Conservation (phyloP, 2,113 vertebrate genomes). For the Sialia sialis region DNA sequence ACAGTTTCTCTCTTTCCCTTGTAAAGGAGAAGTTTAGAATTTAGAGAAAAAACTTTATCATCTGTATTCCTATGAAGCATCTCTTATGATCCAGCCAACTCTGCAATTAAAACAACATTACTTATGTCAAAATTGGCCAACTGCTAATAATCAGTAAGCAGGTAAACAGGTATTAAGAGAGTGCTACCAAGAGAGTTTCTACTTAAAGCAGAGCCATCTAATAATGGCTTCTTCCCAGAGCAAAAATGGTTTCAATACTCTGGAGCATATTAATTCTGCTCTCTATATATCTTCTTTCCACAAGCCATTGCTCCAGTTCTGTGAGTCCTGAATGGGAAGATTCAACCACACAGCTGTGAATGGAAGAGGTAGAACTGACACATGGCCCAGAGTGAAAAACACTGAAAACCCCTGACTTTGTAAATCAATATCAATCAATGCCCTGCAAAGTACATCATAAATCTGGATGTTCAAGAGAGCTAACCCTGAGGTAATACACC, state of each 20-base stretch:
- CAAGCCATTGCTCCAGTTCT: background rate
- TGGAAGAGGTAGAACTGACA: background rate
- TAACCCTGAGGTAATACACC: background rate
- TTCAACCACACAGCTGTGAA: background rate
- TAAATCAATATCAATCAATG: slow-evolving; percentile 44
- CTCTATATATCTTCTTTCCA: background rate
- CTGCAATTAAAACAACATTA: background rate
- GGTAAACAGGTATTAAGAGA: background rate
- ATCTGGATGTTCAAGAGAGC: background rate
- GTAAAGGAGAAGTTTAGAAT: background rate
- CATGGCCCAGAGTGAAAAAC: background rate
- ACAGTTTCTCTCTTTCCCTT: background rate
- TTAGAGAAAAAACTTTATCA: background rate
- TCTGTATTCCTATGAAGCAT: background rate
- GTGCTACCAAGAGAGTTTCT: background rate
- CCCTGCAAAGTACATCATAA: slow-evolving; percentile 21
- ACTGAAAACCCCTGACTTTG: background rate
- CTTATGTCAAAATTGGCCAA: background rate
- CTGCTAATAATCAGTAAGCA: background rate
- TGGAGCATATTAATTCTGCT: background rate
- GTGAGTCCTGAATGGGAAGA: background rate
- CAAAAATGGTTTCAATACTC: background rate
- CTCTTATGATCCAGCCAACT: background rate
- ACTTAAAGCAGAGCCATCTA: background rate
- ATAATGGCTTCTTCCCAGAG: background rate